Evolutionary conservation across 1,140 invertebrate species (phyloP).

Genomic region (Triops longicaudatus): DNA sequence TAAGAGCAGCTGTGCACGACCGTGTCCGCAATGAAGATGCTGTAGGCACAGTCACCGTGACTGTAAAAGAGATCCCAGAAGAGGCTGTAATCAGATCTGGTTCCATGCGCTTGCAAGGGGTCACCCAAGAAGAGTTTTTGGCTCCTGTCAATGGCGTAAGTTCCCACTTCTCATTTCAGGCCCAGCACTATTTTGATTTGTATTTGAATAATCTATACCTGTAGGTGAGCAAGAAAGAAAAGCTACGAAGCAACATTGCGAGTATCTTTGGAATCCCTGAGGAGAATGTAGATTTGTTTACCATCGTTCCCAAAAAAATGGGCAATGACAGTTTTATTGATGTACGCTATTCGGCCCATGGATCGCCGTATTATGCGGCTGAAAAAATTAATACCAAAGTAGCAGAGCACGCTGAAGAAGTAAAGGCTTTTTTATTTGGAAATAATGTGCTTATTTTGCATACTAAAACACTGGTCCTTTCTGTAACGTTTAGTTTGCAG

Average conservation of each 20-base stretch:
- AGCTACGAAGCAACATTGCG: constrained; percentile 56
- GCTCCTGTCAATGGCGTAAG: constrained; percentile 39
- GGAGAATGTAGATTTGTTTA: constrained; percentile 86
- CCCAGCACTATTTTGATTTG: background rate
- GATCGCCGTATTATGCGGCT: constrained; percentile 77
- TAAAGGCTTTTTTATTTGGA: constrained; percentile 37
- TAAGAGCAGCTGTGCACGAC: constrained; percentile 39
- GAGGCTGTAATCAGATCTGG: constrained; percentile 83
- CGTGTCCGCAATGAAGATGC: constrained; percentile 51
- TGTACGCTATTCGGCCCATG: constrained; percentile 81
- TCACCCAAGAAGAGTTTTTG: constrained; percentile 77
- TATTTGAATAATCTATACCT: background rate
- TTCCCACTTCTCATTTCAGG: background rate
- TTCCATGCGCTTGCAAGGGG: constrained; percentile 71
- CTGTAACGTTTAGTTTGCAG: constrained; percentile 46
- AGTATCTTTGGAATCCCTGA: constrained; percentile 62
- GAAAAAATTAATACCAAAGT: constrained; percentile 76
- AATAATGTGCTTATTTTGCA: constrained; percentile 27
- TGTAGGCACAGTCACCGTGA: constrained; percentile 68
- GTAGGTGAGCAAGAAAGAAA: constrained; percentile 57
- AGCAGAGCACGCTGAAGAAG: constrained; percentile 53
- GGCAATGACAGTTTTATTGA: constrained; percentile 51
- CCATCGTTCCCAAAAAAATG: constrained; percentile 49
- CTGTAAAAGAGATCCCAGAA: constrained; percentile 73
- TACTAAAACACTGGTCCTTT: constrained; percentile 34